Conservation (phyloP, 2,113 vertebrate species). For the Raphicerus campestris region DNA sequence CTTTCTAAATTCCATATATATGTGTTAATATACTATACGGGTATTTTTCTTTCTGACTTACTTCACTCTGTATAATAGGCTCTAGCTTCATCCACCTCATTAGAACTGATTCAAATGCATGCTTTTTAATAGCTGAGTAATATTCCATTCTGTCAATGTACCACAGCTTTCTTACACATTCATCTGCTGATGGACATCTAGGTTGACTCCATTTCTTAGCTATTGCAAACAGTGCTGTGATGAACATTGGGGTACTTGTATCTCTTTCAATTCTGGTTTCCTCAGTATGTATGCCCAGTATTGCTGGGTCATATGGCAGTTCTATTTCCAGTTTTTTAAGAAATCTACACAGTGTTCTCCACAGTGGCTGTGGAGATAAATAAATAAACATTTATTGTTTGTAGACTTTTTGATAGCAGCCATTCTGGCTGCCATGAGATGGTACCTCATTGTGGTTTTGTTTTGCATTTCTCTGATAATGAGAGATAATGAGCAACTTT, state of each 20-base stretch:
- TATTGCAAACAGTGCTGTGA: background rate
- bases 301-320: background rate
- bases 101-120: background rate
- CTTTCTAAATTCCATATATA: background rate
- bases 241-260: background rate
- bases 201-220: background rate
- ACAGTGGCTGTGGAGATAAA: background rate
- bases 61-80: background rate
- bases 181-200: background rate
- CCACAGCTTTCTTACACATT: background rate
- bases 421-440: background rate
- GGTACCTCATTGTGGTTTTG: background rate
- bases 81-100: background rate
- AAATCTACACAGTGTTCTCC: background rate
- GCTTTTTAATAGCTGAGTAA: background rate
- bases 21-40: background rate
- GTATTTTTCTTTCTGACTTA: background rate
- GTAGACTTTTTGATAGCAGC: background rate
- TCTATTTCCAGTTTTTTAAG: background rate
- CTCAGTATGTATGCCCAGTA: background rate
- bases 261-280: background rate
- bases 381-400: background rate
- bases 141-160: background rate
- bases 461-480: background rate
- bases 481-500: background rate